Base-by-base conservation (phyloP, 2,797 vertebrate species). In the Esox masquinongy region DNA sequence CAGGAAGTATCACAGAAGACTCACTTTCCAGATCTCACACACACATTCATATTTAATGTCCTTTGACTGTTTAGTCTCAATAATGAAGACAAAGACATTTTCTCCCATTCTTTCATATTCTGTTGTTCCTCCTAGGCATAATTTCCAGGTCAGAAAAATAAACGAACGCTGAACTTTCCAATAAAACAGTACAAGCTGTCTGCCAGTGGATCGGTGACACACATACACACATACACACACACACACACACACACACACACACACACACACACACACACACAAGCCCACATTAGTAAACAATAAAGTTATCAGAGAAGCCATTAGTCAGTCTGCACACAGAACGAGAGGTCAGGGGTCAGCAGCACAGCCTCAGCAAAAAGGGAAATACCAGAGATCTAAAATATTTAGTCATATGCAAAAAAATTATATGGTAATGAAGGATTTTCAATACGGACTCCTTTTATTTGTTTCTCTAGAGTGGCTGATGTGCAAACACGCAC, bases 231-330 rank as follows among this genome's bases (percentile, higher is more conserved):
- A n/a, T 39, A 24, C n/a, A 43, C 34, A 43, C 67, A 2, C n/a
- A 59, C 56, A 59, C n/a, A 22, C 56, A 59, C 26, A 64, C 24
- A 4, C 61, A 64, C 22, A 59, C 56, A 68, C 29, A 43, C 34
- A 68, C 29, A 43, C 34, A 2, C n/a, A 59, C 56, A 59, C n/a
- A 22, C 56, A 59, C 26, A 64, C 24, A 4, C 61, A 64, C 22
- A 59, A 24, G 43, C 22, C 17, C 51, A 70, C 36, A 15, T 34
- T 19, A 50, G 56, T 34, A 59, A 29, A 66, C 15, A 53, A 34
- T 66, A 67, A 67, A 67, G 9, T 26, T 29, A 72, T 63, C 39
- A 34, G 39, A 72, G 56, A 26, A 49, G 19, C 24, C 68, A 67
- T 36, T 67, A 34, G 16, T 29, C 7, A 67, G 31, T 67, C 64